These are phyloP conservation scores for Temnothorax curvispinosus DNA, from an alignment of 1,140 invertebrate species.

Conservation along the genomic window DNA sequence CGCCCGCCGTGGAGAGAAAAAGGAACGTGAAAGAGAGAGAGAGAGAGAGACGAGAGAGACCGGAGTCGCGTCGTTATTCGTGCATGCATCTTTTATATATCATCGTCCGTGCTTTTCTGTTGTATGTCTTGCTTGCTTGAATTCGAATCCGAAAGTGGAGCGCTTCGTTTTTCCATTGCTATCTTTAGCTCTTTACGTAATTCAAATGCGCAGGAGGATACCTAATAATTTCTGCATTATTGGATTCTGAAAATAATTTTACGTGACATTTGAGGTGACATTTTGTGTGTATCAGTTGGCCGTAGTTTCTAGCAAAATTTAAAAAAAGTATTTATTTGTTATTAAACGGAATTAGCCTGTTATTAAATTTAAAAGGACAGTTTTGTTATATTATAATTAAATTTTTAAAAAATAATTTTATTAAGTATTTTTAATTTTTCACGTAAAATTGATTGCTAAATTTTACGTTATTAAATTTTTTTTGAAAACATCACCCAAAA, in stretches of 20 bases:
- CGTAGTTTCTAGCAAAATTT: neutral
- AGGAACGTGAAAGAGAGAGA: conserved; percentile 37
- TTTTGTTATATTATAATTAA: conserved; percentile 27
- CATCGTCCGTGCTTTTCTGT: conserved; percentile 4
- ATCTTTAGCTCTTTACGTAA: conserved; percentile 1
- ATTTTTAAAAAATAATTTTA: neutral
- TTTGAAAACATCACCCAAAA: neutral
- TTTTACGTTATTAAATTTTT: neutral
- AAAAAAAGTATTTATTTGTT: neutral
- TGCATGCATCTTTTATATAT: conserved; percentile 56
- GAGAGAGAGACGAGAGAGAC: conserved; percentile 15
- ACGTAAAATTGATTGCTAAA: neutral
- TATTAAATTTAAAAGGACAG: neutral
- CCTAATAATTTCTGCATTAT: neutral
- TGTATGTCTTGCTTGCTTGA: neutral
- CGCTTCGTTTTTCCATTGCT: neutral
- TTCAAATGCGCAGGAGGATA: neutral
- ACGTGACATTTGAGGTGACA: neutral
- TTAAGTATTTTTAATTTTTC: neutral
- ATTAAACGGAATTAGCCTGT: neutral
- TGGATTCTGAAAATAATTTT: neutral
- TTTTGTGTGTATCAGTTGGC: neutral
- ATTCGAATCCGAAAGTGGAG: conserved; percentile 25
- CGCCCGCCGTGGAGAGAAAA: conserved; percentile 38
- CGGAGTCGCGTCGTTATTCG: conserved; percentile 17